A percentile compares a stretch with the other conserved stretches of the same genome.
Evolutionary conservation across 2,888 invertebrate species (phyloP).

Genomic region (Gandaritis pyraliata): DNA sequence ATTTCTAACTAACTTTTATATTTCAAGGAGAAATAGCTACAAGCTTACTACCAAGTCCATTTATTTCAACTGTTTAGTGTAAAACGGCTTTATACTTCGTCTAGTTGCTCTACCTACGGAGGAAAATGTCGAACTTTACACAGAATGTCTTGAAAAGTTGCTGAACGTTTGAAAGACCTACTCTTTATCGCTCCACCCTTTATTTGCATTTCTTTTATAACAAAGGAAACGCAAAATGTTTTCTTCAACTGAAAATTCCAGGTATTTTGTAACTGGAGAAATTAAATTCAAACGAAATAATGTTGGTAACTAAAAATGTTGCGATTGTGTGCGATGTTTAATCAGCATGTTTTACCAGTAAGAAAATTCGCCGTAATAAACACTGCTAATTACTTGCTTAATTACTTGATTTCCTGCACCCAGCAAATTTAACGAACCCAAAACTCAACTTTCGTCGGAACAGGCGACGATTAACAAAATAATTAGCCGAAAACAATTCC

Average conservation of each 20-base stretch:
- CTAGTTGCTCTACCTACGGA: constrained; percentile 44
- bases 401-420: constrained; percentile 44
- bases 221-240: constrained; percentile 41
- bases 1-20: constrained; percentile 7
- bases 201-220: constrained; percentile 53
- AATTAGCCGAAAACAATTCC: constrained; percentile 73
- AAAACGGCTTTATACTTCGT: constrained; percentile 56
- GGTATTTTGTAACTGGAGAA: constrained; percentile 32
- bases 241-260: constrained; percentile 30
- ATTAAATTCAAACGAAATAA: constrained; percentile 17
- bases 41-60: constrained; percentile 43
- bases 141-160: constrained; percentile 56
- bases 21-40: constrained; percentile 32
- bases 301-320: constrained; percentile 18
- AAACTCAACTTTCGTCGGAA: constrained; percentile 47
- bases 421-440: constrained; percentile 48
- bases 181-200: constrained; percentile 51
- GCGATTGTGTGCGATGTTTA: constrained; percentile 17
- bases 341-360: constrained; percentile 32
- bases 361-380: constrained; percentile 28
- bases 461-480: constrained; percentile 61
- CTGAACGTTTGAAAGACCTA: constrained; percentile 52
- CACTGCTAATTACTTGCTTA: constrained; percentile 37
- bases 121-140: constrained; percentile 56
- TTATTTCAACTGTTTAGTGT: constrained; percentile 45